Percentiles rank a stretch among this genome's conserved stretches.
Conservation (phyloP, 2,113 vertebrate genomes). For the Rhineura floridana region DNA sequence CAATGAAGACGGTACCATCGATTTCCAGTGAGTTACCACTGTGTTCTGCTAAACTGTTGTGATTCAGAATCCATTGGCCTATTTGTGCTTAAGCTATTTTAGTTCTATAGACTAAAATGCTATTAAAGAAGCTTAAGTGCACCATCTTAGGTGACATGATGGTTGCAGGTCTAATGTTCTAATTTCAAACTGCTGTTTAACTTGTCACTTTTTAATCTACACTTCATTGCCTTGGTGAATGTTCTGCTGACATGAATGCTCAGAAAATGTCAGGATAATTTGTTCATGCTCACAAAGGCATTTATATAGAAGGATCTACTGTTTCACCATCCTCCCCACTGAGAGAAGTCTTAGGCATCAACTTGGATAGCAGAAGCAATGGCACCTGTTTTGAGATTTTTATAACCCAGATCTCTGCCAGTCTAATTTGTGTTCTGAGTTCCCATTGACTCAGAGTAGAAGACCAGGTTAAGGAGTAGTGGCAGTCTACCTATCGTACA, state of each 20-base stretch:
- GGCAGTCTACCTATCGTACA: too few relatives aligned
- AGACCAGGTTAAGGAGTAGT: too few relatives aligned
- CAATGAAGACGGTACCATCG: background rate
- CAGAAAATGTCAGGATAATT: background rate
- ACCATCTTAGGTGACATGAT: background rate
- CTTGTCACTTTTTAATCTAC: slow-evolving; percentile 36
- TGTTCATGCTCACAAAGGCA: slow-evolving; percentile 43
- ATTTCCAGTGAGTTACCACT: background rate
- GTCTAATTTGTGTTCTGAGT: too few relatives aligned
- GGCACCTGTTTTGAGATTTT: too few relatives aligned
- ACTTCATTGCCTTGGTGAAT: slow-evolving; percentile 37
- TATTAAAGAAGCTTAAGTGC: slow-evolving; percentile 4
- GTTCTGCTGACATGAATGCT: background rate
- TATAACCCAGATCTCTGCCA: too few relatives aligned
- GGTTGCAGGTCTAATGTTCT: slow-evolving; percentile 18
- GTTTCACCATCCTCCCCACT: slow-evolving; percentile 40
- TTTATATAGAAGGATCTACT: slow-evolving; percentile 57
- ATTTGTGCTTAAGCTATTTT: slow-evolving; percentile 10
- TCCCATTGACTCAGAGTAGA: too few relatives aligned
- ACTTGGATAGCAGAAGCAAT: slow-evolving; percentile 40
- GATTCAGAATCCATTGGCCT: background rate
- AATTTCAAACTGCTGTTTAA: slow-evolving; percentile 43
- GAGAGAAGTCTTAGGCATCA: slow-evolving; percentile 62
- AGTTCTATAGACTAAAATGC: background rate
- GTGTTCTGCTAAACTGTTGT: background rate